These are phyloP conservation scores for Cheilosia grossa DNA, from an alignment of 2,888 invertebrate species.

Conservation along the genomic window DNA sequence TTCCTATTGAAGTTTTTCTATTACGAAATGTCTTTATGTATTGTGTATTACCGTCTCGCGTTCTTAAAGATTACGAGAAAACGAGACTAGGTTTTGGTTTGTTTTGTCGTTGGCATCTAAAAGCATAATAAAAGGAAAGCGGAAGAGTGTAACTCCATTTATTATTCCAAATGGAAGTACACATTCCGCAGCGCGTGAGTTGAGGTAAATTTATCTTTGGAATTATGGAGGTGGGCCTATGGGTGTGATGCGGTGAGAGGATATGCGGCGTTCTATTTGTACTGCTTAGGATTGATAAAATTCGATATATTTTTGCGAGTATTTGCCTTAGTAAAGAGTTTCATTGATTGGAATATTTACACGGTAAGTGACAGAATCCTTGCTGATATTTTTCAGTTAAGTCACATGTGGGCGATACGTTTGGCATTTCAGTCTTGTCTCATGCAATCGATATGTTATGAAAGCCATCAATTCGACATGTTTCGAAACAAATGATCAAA, in stretches of 20 bases:
- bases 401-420: no score
- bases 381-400: no score
- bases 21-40: slow-evolving; percentile 38
- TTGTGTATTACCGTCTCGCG: slow-evolving; percentile 8
- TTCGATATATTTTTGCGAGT: no score
- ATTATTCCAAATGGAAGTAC: neutral
- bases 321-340: no score
- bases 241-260: neutral
- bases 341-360: no score
- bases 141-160: neutral
- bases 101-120: neutral
- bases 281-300: no score
- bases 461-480: no score
- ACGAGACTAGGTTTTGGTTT: neutral
- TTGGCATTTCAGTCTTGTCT: no score
- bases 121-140: neutral
- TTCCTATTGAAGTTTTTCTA: slow-evolving; percentile 30
- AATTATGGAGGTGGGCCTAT: neutral
- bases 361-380: no score
- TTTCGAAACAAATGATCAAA: no score
- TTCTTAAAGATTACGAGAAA: neutral
- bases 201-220: neutral
- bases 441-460: no score
- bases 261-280: neutral
- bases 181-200: neutral